Evolutionary conservation across 2,797 vertebrate species (phyloP), one percentile per base, ranked within the genome.

Genomic region (Cyprinodon diabolis): DNA sequence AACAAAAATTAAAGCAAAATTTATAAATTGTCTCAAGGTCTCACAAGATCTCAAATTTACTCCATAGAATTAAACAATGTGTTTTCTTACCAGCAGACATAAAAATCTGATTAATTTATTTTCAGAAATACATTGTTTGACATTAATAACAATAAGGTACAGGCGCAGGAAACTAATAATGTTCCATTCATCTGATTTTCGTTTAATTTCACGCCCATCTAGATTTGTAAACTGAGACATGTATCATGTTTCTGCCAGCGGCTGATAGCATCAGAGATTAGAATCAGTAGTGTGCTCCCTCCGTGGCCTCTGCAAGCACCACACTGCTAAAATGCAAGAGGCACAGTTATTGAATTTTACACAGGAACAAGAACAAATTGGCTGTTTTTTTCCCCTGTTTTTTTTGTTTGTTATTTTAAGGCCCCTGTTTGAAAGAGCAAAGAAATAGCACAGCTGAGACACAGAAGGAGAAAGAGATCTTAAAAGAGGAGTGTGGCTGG

Each of bases 291-390:
- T 84, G 78, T 60, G 77, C 72, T 76, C 80, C 76, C 86, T 86
- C 86, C 84, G 84, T 47, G 77, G 87, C 87, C 82, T 86, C 66
- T 19, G 47, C 83, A 48, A 70, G 81, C 85, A 80, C 86, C 82
- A 89, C 70, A 68, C 81, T 75, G 83, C 79, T 80, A 84, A 81
- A 89, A 90, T 88, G 82, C 63, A 84, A 82, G 73, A 89, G 77
- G 87, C 87, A 80, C 83, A 69, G 91, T 92, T 92, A 91, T 91
- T 93, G 86, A 93, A 92, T 93, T 91, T 90, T 91, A 86, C 92
- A 92, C 89, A 91, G 91, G 89, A 93, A 91, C 89, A 76, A 76
- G 72, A 87, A 80, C 86, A 91, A 93, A 90, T 93, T 91, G 82
- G 74, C 49, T 81, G 67, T 71, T 84, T 84, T 35, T 69, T 71